Conservation (phyloP, 2,113 vertebrate species). For the Oncorhynchus mykiss region DNA sequence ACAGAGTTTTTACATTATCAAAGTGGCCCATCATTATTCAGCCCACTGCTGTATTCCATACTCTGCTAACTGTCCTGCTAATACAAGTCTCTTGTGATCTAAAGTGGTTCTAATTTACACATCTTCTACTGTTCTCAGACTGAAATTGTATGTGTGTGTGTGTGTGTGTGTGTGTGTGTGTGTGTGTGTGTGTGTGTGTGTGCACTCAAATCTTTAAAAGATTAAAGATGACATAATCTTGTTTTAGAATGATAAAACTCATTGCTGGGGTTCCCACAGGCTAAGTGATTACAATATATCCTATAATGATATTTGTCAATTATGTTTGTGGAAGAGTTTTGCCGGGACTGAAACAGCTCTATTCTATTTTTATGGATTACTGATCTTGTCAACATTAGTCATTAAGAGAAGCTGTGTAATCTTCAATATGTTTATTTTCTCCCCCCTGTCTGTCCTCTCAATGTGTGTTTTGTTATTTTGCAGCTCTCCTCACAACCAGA, state of each 20-base stretch:
- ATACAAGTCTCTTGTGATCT: conserved; percentile 6
- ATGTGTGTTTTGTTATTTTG: conserved; percentile 57
- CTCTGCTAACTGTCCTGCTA: conserved; percentile 5
- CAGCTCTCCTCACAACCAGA: conserved; percentile 92
- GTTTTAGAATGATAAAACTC: not conserved
- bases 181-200: no score
- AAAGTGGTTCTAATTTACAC: conserved; percentile 17
- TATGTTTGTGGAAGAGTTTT: not conserved
- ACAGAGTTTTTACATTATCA: conserved; percentile 7
- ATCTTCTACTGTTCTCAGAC: not conserved
- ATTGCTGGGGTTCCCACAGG: not conserved
- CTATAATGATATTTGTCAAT: not conserved
- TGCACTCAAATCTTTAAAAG: no score
- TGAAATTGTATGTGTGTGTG: not conserved
- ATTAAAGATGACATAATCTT: no score
- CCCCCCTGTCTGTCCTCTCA: conserved; percentile 18
- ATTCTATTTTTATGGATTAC: not conserved
- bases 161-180: not conserved
- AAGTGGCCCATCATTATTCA: not conserved
- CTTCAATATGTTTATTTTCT: not conserved
- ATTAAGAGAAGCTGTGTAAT: not conserved
- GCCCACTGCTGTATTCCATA: not conserved
- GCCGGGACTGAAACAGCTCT: not conserved
- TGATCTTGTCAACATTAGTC: not conserved
- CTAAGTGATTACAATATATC: not conserved